Evolutionary conservation across 2,797 vertebrate species (phyloP).

Genomic region (Acipenser ruthenus): DNA sequence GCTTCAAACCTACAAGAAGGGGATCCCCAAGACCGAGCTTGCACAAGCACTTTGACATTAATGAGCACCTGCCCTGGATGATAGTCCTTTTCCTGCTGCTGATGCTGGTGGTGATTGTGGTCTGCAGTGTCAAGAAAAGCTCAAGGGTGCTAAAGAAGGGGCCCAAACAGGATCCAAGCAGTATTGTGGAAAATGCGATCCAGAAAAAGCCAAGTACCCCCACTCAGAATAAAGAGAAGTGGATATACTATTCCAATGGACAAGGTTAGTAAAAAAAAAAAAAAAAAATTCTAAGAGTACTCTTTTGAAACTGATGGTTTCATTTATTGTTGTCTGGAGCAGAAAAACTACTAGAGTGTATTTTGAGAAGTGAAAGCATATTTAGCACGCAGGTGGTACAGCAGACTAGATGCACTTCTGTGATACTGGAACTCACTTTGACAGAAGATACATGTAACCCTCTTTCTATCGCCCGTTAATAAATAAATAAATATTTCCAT

Average conservation of each 20-base stretch:
- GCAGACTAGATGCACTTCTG: too few species aligned
- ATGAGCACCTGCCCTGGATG: constrained; percentile 96
- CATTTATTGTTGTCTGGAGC: too few species aligned
- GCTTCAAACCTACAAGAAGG: constrained; percentile 67
- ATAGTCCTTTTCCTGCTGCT: constrained; percentile 87
- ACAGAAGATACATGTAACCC: too few species aligned
- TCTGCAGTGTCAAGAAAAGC: constrained; percentile 87
- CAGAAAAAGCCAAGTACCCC: constrained; percentile 72
- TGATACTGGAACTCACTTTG: too few species aligned
- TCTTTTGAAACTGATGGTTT: too few species aligned
- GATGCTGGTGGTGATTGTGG: constrained; percentile 85
- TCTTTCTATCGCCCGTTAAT: too few species aligned
- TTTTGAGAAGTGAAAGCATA: too few species aligned
- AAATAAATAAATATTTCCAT: too few species aligned
- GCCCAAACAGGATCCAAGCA: constrained; percentile 83
- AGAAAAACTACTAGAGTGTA: too few species aligned
- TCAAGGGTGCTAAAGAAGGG: constrained; percentile 88
- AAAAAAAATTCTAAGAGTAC: too few species aligned
- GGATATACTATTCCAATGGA: constrained; percentile 89
- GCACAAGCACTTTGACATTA: constrained; percentile 89
- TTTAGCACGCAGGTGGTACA: too few species aligned
- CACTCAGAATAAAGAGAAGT: constrained; percentile 77
- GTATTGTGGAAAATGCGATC: constrained; percentile 88
- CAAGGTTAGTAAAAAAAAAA: constrained; percentile 67
- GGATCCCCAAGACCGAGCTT: constrained; percentile 65